Base-by-base conservation (phyloP, 2,797 vertebrate genomes). In the Triplophysa bombifrons region DNA sequence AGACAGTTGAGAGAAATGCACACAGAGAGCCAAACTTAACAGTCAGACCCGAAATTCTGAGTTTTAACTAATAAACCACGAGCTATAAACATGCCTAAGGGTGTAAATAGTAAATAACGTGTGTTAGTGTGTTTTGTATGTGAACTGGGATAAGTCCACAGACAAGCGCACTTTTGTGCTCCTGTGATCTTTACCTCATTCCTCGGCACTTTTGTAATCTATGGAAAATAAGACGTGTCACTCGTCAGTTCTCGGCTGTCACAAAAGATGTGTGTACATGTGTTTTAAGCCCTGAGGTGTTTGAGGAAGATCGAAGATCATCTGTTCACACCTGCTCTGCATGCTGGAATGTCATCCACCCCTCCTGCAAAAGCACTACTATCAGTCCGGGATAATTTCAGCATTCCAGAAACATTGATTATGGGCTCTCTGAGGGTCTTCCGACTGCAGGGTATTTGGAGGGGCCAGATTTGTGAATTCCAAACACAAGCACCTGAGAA, bases 281-380 rank as follows among this genome's bases (percentile, higher is more conserved):
- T 74, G 70, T 78, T 69, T 80, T 61, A 68, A 63, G 44, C 70
- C 73, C 69, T 64, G 25, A 74, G 74, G 80, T 60, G 61, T 63
- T 20, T 1, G 19, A 51, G 30, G 6, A 30, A 48, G 46, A 13
- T 78, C 22, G 13, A 27, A 41, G 65, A 71, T 82, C 80, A 76
- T 84, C 80, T 79, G 75, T 84, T 85, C 85, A 85, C 84, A 84
- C 85, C 85, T 86, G 82, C 41, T 72, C 25, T 75, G 48, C 75
- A 74, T 76, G 41, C 66, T 61, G 70, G 38, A 53, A 58, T 71
- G 53, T 44, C 9, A 58, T 73, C 55, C 56, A 30, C 72, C 60
- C 55, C 25, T 74, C 71, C 27, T 61, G 44, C 72, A 46, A 72
- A 76, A 81, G 16, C 30, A 48, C 64, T 81, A 19, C 71, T 74